These are phyloP conservation scores for Hydrochoerus hydrochaeris DNA, from an alignment of 2,113 vertebrate species.

Conservation along the genomic window DNA sequence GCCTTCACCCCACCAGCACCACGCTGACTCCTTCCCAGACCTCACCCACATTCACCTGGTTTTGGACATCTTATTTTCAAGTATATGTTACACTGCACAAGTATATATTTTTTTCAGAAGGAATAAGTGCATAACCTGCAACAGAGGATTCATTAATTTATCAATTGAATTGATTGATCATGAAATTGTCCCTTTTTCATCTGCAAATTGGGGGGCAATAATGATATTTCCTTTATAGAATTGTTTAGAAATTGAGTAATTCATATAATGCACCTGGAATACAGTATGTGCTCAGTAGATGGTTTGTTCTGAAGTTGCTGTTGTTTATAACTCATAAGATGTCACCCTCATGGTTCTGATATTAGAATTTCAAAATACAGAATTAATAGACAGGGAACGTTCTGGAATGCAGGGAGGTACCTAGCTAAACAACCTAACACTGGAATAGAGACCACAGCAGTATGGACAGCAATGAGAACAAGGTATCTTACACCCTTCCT, in stretches of 20 bases:
- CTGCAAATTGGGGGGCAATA: not conserved
- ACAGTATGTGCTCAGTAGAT: not conserved
- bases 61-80: not conserved
- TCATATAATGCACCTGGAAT: not conserved
- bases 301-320: not conserved
- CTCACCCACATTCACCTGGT: not conserved
- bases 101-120: not conserved
- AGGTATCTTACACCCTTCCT: not conserved
- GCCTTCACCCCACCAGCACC: not conserved
- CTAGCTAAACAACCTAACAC: not conserved
- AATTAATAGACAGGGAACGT: not conserved
- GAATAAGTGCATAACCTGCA: not conserved
- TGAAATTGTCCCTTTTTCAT: not conserved
- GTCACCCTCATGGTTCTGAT: not conserved
- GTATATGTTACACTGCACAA: not conserved
- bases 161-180: not conserved
- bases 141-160: not conserved
- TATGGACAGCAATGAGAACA: not conserved
- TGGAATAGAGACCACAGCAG: too few relatives aligned
- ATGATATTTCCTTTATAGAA: not conserved
- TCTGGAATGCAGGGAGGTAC: not conserved
- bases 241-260: not conserved
- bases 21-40: not conserved
- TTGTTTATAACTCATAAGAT: not conserved
- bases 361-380: not conserved